Percentiles rank a stretch among this genome's conserved stretches.
phyloP scores from a whole-genome alignment of 2,113 vertebrate species.

The Vidua chalybeata region DNA sequence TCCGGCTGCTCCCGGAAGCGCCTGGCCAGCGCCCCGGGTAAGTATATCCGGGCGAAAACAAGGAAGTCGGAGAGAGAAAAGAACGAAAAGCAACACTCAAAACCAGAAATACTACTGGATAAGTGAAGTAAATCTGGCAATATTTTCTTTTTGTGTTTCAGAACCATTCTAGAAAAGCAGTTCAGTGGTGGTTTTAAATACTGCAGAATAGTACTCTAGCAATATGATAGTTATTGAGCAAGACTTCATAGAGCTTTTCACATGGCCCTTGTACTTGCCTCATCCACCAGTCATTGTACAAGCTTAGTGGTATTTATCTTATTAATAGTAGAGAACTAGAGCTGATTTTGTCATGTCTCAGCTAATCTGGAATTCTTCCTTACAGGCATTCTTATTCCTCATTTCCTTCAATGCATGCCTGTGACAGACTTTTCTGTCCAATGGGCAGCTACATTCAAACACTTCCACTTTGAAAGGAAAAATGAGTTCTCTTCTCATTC shows the following conservation, averaged over 20 bases:
- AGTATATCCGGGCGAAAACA: too few species aligned
- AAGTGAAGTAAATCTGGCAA: not conserved
- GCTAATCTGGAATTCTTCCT: not conserved
- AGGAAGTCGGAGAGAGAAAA: too few species aligned
- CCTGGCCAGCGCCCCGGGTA: too few species aligned
- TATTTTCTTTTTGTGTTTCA: not conserved
- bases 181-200: not conserved
- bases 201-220: not conserved
- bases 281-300: not conserved
- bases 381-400: not conserved
- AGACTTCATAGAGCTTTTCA: not conserved
- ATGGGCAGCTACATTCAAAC: not conserved
- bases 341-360: not conserved
- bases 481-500: fast-evolving
- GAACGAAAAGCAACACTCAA: not conserved
- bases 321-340: not conserved
- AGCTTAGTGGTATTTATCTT: not conserved
- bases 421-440: not conserved
- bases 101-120: not conserved
- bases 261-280: not conserved
- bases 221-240: not conserved
- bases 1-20: too few species aligned
- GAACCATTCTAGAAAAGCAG: not conserved
- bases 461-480: not conserved
- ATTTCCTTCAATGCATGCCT: not conserved